These are phyloP conservation scores for Muscicapa adusta DNA, from an alignment of 2,113 vertebrate species.

Conservation along the genomic window DNA sequence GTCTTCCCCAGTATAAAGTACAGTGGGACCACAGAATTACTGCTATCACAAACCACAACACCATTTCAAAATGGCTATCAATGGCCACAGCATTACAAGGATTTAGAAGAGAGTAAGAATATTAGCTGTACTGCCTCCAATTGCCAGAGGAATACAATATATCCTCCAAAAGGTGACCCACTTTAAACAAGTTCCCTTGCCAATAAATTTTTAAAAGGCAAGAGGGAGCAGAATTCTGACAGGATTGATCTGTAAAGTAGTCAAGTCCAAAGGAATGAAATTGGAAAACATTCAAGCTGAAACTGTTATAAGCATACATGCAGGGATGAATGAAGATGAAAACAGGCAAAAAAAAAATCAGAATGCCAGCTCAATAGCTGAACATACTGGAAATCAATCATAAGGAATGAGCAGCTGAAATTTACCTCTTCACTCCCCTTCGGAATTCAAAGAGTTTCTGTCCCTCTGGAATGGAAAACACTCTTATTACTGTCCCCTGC, in stretches of 20 bases:
- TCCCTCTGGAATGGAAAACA: conserved; percentile 98
- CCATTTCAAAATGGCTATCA: not conserved
- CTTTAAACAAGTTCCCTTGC: not conserved
- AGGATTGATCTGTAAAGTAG: not conserved
- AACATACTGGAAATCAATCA: not conserved
- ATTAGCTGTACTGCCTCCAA: not conserved
- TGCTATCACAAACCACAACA: not conserved
- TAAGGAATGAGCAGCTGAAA: not conserved
- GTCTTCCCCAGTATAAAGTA: not conserved
- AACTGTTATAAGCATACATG: not conserved
- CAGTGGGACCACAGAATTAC: not conserved
- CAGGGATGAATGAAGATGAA: not conserved
- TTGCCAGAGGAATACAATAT: not conserved
- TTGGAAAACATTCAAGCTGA: not conserved
- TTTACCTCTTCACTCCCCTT: conserved; percentile 94
- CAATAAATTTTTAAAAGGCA: not conserved
- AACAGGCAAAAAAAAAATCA: not conserved
- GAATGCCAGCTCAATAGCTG: not conserved
- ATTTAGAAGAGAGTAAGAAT: not conserved
- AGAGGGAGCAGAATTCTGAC: not conserved
- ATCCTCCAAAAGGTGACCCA: not conserved
- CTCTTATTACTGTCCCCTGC: conserved; percentile 96
- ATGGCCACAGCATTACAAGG: not conserved
- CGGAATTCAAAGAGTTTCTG: conserved; percentile 99
- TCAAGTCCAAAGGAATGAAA: not conserved